phyloP scores from a whole-genome alignment of 2,888 invertebrate species.

The Stenchaetothrips biformis region DNA sequence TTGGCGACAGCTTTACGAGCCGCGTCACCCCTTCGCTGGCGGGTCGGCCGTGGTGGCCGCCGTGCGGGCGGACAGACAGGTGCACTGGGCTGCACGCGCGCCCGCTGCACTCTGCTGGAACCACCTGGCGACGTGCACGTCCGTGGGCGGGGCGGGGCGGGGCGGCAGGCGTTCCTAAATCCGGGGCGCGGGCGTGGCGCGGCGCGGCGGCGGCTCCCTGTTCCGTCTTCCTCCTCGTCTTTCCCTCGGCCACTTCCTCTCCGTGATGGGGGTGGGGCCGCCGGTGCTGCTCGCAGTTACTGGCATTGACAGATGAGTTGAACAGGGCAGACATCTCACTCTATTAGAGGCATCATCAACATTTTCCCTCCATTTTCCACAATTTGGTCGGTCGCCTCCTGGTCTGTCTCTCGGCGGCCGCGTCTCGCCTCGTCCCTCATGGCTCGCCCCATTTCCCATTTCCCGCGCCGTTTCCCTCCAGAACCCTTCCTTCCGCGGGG shows the following conservation, averaged over 20 bases:
- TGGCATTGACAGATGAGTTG: slow-evolving; percentile 23
- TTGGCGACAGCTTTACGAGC: too few species aligned
- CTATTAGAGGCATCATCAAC: slow-evolving; percentile 23
- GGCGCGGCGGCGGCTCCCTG: too few species aligned
- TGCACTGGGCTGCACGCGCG: too few species aligned
- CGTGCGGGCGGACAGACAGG: too few species aligned
- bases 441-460: slow-evolving; percentile 10
- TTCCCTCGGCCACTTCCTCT: too few species aligned
- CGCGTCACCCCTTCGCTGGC: too few species aligned
- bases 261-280: too few species aligned
- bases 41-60: too few species aligned
- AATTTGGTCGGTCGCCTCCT: neutral
- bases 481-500: neutral
- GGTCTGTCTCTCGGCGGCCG: neutral
- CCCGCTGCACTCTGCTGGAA: too few species aligned
- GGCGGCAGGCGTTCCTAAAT: neutral
- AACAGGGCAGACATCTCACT: slow-evolving; percentile 22
- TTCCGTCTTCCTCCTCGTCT: too few species aligned
- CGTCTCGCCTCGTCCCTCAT: slow-evolving; percentile 7
- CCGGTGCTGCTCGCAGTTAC: neutral
- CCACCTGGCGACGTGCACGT: too few species aligned
- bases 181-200: neutral
- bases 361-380: slow-evolving; percentile 17
- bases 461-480: neutral
- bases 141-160: neutral